These are phyloP conservation scores for Larimichthys polyactis DNA, from an alignment of 2,113 vertebrate species.

Conservation along the genomic window DNA sequence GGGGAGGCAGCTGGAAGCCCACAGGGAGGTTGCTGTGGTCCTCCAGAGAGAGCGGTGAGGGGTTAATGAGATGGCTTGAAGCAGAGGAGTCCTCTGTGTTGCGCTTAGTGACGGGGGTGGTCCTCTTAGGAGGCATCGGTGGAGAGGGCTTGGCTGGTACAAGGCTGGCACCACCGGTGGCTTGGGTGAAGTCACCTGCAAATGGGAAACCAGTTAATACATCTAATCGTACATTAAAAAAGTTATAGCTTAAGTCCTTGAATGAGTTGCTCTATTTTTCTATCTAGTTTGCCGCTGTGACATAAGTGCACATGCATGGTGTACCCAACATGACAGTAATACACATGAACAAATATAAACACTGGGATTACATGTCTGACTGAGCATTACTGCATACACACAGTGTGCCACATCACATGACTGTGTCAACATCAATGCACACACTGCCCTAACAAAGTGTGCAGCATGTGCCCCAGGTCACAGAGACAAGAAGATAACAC, in stretches of 20 bases:
- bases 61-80: conserved; percentile 53
- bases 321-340: conserved; percentile 34
- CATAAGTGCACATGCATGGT: conserved; percentile 56
- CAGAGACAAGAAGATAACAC: conserved; percentile 56
- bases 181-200: conserved; percentile 91
- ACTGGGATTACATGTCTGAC: conserved; percentile 71
- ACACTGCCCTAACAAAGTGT: conserved; percentile 42
- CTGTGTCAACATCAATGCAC: conserved; percentile 57
- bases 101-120: conserved; percentile 86
- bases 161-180: conserved; percentile 81
- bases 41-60: conserved; percentile 81
- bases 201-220: conserved; percentile 41
- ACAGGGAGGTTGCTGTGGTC: conserved; percentile 76
- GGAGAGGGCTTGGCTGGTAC: conserved; percentile 91
- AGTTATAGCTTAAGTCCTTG: not conserved
- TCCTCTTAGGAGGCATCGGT: conserved; percentile 94
- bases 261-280: conserved; percentile 18
- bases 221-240: not conserved
- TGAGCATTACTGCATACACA: conserved; percentile 59
- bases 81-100: conserved; percentile 71
- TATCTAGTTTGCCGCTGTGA: conserved; percentile 46
- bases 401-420: conserved; percentile 62
- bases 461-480: conserved; percentile 66
- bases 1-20: conserved; percentile 86
- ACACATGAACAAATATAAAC: conserved; percentile 61